Evolutionary conservation across 2,797 vertebrate species (phyloP), one percentile per base, ranked within the genome.

Genomic region (Oophaga sylvatica): DNA sequence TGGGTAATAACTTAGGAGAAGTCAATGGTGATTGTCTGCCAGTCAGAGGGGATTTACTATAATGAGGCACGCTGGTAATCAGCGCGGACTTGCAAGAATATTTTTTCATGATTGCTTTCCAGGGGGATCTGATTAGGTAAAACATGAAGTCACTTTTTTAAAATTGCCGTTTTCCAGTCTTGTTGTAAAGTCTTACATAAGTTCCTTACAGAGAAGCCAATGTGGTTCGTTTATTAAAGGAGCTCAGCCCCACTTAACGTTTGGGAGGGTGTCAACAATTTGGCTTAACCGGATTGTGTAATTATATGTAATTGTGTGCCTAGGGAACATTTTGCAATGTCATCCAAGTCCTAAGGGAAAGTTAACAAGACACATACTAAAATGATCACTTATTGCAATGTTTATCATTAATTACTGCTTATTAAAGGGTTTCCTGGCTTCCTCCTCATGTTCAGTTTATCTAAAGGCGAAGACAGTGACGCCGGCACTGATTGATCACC

Each of bases 11-110:
- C 83, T 88, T 84, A 87, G 86, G 91, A 90, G 91, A 60, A 88
- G 91, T 84, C 87, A 90, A 87, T 91, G 91, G 89, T 89, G 89
- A 80, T 91, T 92, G 87, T 89, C 88, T 0, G 0, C 82, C 90
- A 93, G 89, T 90, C 91, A 92, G 80, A 81, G 83, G 89, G 80
- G 88, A 62, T 91, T 93, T 92, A 67, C 67, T 92, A 84, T 91
- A 94, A 93, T 90, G 91, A 90, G 89, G 91, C 86, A 87, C 79
- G 79, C 89, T 91, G 85, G 85, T 90, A 93, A 91, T 90, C 91
- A 91, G 89, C 75, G 87, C 7, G 81, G 92, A 88, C 89, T 90
- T 91, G 81, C 83, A 92, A 82, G 60, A 91, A 90, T 90, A 88
- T 79, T 89, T 90, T 85, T 80, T 84, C 91, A 80, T 85, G 8